Percentiles rank a stretch among this genome's conserved stretches.
These are phyloP conservation scores for Carpatolechia fugitivella DNA, from an alignment of 2,888 invertebrate genomes.

Conservation along the genomic window DNA sequence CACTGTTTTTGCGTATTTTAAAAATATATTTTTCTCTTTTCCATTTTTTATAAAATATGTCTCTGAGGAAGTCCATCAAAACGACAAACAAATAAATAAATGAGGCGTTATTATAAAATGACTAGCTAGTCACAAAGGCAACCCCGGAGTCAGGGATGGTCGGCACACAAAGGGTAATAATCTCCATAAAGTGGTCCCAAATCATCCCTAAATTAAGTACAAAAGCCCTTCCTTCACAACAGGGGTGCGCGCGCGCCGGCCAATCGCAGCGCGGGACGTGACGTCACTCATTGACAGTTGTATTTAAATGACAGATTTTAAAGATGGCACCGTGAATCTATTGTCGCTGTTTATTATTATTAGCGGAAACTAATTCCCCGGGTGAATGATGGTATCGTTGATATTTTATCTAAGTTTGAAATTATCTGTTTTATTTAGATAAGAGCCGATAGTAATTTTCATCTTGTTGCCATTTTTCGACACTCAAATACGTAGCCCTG, in stretches of 20 bases:
- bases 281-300: conserved; percentile 51
- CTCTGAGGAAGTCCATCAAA: not conserved
- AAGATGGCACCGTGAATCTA: conserved; percentile 61
- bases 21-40: too few relatives aligned
- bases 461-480: too few relatives aligned
- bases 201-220: conserved; percentile 57
- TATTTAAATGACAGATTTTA: conserved; percentile 49
- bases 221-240: conserved; percentile 45
- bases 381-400: too few relatives aligned
- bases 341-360: conserved; percentile 12
- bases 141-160: conserved; percentile 60
- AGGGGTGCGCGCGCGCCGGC: conserved; percentile 31
- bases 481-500: too few relatives aligned
- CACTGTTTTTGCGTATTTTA: too few relatives aligned
- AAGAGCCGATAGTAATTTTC: too few relatives aligned
- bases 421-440: too few relatives aligned
- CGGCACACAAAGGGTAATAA: conserved; percentile 66
- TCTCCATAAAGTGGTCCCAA: conserved; percentile 71
- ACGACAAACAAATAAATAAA: conserved; percentile 44
- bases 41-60: too few relatives aligned
- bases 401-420: too few relatives aligned
- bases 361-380: too few relatives aligned
- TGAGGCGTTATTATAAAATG: conserved; percentile 61
- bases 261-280: conserved; percentile 46
- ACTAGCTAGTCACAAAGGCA: conserved; percentile 63